A percentile compares a stretch with the other conserved stretches of the same genome.
phyloP scores from a whole-genome alignment of 2,888 invertebrate species.

The Disparrhopalites patrizii region DNA sequence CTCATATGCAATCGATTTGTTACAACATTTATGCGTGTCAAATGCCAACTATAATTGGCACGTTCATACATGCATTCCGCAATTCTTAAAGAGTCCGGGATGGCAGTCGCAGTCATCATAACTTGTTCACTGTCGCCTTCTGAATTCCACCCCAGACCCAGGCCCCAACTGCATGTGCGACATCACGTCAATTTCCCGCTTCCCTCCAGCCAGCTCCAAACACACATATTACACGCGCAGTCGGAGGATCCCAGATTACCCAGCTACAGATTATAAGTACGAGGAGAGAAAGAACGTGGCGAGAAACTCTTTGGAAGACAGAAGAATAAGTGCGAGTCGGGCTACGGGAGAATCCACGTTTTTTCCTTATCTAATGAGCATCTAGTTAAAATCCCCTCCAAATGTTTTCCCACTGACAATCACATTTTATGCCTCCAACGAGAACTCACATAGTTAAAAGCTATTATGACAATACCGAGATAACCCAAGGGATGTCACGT shows the following conservation, averaged over 20 bases:
- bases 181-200: neutral
- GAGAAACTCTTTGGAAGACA: too few relatives aligned
- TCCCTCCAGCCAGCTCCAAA: neutral
- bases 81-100: slow-evolving; percentile 35
- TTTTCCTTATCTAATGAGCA: slow-evolving; percentile 20
- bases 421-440: too few relatives aligned
- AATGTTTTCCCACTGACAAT: neutral
- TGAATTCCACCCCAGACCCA: neutral
- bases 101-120: slow-evolving; percentile 34
- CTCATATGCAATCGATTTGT: slow-evolving; percentile 49
- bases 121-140: slow-evolving; percentile 16
- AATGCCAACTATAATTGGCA: slow-evolving; percentile 49
- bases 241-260: neutral
- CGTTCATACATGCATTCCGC: slow-evolving; percentile 35
- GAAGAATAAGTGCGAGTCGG: too few relatives aligned
- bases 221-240: neutral
- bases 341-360: slow-evolving; percentile 1
- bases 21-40: slow-evolving; percentile 49
- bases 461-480: too few relatives aligned
- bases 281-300: neutral
- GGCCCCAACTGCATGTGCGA: neutral
- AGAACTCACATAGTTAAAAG: too few relatives aligned
- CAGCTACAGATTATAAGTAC: neutral
- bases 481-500: too few relatives aligned
- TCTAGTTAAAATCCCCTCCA: neutral